Evolutionary conservation across 2,113 vertebrate genomes (phyloP).

Genomic region (Tenebrosternarchus preto): DNA sequence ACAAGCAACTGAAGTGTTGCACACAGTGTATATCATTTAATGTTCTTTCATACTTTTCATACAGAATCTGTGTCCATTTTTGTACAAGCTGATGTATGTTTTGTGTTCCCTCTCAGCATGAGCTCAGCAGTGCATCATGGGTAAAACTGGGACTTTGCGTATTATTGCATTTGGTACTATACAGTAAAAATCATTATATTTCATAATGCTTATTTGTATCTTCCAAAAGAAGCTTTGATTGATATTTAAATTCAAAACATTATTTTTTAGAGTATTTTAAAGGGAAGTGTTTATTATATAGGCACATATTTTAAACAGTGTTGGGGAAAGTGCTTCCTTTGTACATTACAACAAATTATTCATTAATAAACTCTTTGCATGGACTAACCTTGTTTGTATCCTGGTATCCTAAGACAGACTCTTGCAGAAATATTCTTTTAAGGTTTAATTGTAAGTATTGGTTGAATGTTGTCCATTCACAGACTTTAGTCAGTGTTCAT

Average conservation of each 20-base stretch:
- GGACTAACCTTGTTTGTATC: constrained; percentile 54
- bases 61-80: constrained; percentile 71
- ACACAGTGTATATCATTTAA: constrained; percentile 69
- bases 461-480: no score
- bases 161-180: constrained; percentile 78
- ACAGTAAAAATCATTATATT: constrained; percentile 77
- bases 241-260: constrained; percentile 77
- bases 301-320: constrained; percentile 67
- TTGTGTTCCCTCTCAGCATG: constrained; percentile 67
- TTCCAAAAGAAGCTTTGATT: constrained; percentile 69
- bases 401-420: constrained; percentile 17
- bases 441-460: no score
- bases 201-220: constrained; percentile 80
- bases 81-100: constrained; percentile 55
- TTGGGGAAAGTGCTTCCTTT: constrained; percentile 65
- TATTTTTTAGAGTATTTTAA: constrained; percentile 78
- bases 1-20: constrained; percentile 69
- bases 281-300: constrained; percentile 69
- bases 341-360: constrained; percentile 74
- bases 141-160: constrained; percentile 68
- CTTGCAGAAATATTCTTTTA: background rate
- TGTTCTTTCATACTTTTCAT: constrained; percentile 81
- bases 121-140: constrained; percentile 64
- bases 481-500: no score
- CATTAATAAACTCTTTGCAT: constrained; percentile 82